These are phyloP conservation scores for Knipowitschia caucasica DNA, from an alignment of 2,797 vertebrate genomes.

Conservation along the genomic window DNA sequence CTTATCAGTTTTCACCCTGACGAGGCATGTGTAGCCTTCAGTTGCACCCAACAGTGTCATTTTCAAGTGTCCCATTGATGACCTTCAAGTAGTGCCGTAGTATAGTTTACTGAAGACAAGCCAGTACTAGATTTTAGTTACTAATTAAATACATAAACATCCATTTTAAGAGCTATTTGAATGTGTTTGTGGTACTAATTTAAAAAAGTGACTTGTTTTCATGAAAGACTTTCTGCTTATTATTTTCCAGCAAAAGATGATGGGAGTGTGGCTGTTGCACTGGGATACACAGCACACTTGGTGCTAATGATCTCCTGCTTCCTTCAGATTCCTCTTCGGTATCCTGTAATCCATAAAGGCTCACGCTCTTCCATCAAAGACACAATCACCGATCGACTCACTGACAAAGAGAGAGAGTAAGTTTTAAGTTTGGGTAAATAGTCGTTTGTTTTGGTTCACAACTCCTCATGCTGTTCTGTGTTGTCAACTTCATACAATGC, in stretches of 20 bases:
- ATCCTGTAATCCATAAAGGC: conserved; percentile 95
- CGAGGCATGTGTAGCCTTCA: conserved; percentile 30
- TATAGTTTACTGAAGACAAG: conserved; percentile 9
- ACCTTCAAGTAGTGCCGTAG: conserved; percentile 22
- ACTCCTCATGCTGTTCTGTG: not conserved
- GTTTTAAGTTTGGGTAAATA: too few relatives aligned
- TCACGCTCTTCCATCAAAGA: conserved; percentile 96
- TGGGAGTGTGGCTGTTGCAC: conserved; percentile 91
- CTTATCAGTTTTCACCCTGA: conserved; percentile 37
- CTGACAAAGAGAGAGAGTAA: conserved; percentile 98
- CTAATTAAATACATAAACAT: too few relatives aligned
- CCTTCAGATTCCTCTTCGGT: conserved; percentile 95
- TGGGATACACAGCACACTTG: conserved; percentile 96
- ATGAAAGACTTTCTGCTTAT: not conserved
- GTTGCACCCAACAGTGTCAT: conserved; percentile 45
- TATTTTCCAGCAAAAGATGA: conserved; percentile 88
- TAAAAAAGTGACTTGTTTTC: not conserved
- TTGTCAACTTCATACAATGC: too few relatives aligned
- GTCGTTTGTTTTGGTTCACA: too few relatives aligned
- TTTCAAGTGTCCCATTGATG: conserved; percentile 28
- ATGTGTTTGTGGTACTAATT: not conserved
- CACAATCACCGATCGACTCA: conserved; percentile 96
- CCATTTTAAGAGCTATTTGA: not conserved
- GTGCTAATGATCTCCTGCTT: conserved; percentile 98
- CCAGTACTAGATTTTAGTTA: not conserved